Evolutionary conservation across 2,888 invertebrate species (phyloP), one percentile per base, ranked within the genome.

Genomic region (Polylopha cassiicola): DNA sequence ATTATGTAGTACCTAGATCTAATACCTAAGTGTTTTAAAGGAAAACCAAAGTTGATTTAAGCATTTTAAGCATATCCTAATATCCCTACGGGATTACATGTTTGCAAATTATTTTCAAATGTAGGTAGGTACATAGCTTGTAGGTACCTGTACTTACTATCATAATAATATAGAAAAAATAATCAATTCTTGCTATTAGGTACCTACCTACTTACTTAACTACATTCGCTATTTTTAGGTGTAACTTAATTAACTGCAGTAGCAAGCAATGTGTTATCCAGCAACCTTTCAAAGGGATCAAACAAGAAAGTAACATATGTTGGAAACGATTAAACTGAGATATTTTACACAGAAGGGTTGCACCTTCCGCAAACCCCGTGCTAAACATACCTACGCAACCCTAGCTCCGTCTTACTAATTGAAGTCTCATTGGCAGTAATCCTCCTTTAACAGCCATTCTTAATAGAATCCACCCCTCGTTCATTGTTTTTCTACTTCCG

Each of bases 271-370:
- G 61, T 59, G 64, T 76, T 75, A 77, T 63, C 61, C 61, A 52
- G 55, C 50, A 56, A 58, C 58, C 65, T 58, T 61, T 72, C 60
- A 65, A 47, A 38, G 71, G 72, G 76, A 74, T 79, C 74, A 72
- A 47, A 68, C 69, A 65, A 67, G 67, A 65, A 67, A 57, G 61
- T 68, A 81, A 79, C 84, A 85, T 67, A 69, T 85, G 84, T 80
- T 79, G 62, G 57, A 59, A 73, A 61, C 75, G 68, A 70, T 79
- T 76, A 74, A 79, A 76, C 63, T 69, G 68, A 74, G 66, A 77
- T 76, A 75, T 78, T 80, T 77, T 77, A 82, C 74, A 70, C 61
- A 55, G 70, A 84, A 81, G 84, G 84, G 84, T 79, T 80, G 69
- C 65, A 58, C 53, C 61, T 65, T 60, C 60, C 59, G 63, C 67